These are phyloP conservation scores for Clarias laeviceps DNA, from an alignment of 2,797 vertebrate species.

Conservation along the genomic window DNA sequence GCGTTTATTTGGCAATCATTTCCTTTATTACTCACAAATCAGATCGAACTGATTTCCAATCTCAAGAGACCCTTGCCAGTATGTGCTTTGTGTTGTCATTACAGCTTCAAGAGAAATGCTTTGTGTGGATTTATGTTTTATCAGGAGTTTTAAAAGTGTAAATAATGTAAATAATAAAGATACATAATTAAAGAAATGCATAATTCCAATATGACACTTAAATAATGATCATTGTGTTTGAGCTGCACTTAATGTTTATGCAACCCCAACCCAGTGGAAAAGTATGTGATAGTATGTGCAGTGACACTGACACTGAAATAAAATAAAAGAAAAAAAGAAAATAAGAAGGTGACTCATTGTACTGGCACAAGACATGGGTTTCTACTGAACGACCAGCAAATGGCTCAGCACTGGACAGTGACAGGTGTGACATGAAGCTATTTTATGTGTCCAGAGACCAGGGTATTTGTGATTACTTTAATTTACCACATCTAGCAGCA, in stretches of 20 bases:
- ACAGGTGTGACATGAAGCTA: constrained; percentile 83
- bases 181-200: background rate
- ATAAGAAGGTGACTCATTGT: constrained; percentile 1
- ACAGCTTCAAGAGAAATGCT: background rate
- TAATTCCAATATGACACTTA: background rate
- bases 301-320: background rate
- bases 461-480: constrained; percentile 96
- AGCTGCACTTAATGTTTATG: background rate
- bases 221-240: background rate
- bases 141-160: background rate
- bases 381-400: constrained; percentile 62
- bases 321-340: constrained; percentile 16
- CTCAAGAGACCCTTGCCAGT: constrained; percentile 42
- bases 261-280: background rate
- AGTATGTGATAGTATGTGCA: background rate
- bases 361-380: background rate
- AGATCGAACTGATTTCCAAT: constrained; percentile 52
- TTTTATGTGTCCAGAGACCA: constrained; percentile 81
- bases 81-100: constrained; percentile 33
- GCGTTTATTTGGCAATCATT: constrained; percentile 47
- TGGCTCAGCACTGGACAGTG: constrained; percentile 73
- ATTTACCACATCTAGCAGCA: constrained; percentile 88
- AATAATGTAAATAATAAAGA: background rate
- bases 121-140: background rate
- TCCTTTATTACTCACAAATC: constrained; percentile 57